These are phyloP conservation scores for Euplexia lucipara DNA, from an alignment of 2,888 invertebrate genomes.

Conservation along the genomic window DNA sequence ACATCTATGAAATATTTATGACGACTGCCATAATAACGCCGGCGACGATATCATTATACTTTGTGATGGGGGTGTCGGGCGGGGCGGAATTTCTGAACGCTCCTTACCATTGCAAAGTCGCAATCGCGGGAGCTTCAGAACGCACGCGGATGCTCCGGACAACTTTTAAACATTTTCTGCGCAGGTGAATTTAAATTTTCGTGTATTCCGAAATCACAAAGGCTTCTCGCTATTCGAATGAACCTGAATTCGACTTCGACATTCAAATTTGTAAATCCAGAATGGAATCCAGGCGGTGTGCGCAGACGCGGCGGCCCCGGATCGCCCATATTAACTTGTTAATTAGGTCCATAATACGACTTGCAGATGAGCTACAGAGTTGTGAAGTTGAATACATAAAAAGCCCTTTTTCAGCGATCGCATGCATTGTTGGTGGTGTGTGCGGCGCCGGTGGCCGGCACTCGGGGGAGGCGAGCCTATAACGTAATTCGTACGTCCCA, in stretches of 20 bases:
- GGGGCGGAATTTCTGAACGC: constrained; percentile 91
- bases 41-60: constrained; percentile 91
- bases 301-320: constrained; percentile 91
- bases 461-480: constrained; percentile 85
- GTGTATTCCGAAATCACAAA: constrained; percentile 68
- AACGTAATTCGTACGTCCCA: constrained; percentile 88
- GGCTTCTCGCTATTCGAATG: constrained; percentile 65
- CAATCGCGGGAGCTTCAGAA: constrained; percentile 77
- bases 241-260: constrained; percentile 61
- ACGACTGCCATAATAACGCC: constrained; percentile 90
- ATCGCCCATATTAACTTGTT: constrained; percentile 97
- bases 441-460: constrained; percentile 72
- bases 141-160: constrained; percentile 71
- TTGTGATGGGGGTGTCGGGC: constrained; percentile 91
- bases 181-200: constrained; percentile 78
- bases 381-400: constrained; percentile 93
- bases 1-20: constrained; percentile 90
- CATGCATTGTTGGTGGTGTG: constrained; percentile 85
- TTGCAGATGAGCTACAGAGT: constrained; percentile 95
- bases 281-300: constrained; percentile 73
- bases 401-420: constrained; percentile 92
- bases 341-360: constrained; percentile 97
- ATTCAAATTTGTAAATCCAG: constrained; percentile 69
- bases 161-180: constrained; percentile 74
- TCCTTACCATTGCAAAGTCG: constrained; percentile 90